Conservation (phyloP, 2,113 vertebrate genomes). For the Trematocara unimaculatum region DNA sequence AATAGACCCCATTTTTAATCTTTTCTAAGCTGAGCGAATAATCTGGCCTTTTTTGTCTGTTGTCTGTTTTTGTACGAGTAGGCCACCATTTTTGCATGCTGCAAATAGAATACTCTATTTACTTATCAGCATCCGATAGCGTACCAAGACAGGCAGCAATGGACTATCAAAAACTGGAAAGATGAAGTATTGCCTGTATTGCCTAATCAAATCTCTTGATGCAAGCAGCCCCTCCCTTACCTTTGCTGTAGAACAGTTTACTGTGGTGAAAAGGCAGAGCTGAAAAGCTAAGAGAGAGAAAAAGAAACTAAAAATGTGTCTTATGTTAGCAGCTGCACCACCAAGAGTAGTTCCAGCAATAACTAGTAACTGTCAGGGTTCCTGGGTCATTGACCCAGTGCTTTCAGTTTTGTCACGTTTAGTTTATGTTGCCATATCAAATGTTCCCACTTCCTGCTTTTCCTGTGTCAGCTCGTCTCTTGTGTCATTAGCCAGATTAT, state of each 20-base stretch:
- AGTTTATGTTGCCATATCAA: no score
- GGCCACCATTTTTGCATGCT: not conserved
- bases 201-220: not conserved
- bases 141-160: not conserved
- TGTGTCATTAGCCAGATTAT: no score
- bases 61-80: not conserved
- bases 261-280: not conserved
- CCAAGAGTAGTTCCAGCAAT: not conserved
- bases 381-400: no score
- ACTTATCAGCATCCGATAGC: not conserved
- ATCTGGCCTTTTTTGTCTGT: not conserved
- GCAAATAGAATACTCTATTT: not conserved
- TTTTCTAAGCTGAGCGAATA: not conserved
- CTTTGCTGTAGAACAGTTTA: not conserved
- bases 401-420: no score
- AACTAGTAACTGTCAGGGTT: not conserved
- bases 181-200: not conserved
- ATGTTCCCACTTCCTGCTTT: no score
- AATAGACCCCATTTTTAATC: not conserved
- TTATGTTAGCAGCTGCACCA: not conserved
- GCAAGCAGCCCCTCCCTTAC: not conserved
- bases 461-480: no score
- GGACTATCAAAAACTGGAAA: not conserved
- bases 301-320: not conserved
- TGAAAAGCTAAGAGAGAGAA: not conserved